Conservation (phyloP, 2,888 invertebrate genomes). For the Taenaris catops region DNA sequence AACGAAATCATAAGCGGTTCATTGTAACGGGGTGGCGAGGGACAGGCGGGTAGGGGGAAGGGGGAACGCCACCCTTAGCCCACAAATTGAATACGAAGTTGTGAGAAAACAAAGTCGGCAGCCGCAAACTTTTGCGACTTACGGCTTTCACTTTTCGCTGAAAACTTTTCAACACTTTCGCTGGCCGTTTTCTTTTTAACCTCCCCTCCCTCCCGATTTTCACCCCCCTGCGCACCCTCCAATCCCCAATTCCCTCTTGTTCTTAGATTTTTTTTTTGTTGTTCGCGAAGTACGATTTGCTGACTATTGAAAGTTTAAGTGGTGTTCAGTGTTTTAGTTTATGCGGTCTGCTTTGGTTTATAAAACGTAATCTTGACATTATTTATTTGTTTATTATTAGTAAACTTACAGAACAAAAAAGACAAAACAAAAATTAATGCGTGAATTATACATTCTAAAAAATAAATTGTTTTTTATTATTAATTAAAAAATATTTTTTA, state of each 20-base stretch:
- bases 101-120: conserved; percentile 62
- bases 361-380: too few species aligned
- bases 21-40: conserved; percentile 33
- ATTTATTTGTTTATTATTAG: too few species aligned
- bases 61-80: conserved; percentile 33
- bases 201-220: conserved; percentile 17
- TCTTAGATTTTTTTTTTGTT: conserved; percentile 17
- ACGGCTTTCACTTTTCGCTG: conserved; percentile 60
- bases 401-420: too few species aligned
- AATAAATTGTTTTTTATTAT: too few species aligned
- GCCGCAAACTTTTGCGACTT: conserved; percentile 56
- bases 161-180: conserved; percentile 65
- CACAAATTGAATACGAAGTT: conserved; percentile 67
- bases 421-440: too few species aligned
- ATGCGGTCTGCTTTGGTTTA: too few species aligned
- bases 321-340: conserved; percentile 22
- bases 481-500: too few species aligned
- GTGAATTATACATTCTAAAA: too few species aligned
- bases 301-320: conserved; percentile 22
- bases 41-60: conserved; percentile 25
- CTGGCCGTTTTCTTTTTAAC: conserved; percentile 42
- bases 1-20: conserved; percentile 37
- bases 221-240: neutral
- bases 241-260: conserved; percentile 12
- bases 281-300: conserved; percentile 19